Conservation (phyloP, 2,113 vertebrate genomes). For the Ciconia stormi region DNA sequence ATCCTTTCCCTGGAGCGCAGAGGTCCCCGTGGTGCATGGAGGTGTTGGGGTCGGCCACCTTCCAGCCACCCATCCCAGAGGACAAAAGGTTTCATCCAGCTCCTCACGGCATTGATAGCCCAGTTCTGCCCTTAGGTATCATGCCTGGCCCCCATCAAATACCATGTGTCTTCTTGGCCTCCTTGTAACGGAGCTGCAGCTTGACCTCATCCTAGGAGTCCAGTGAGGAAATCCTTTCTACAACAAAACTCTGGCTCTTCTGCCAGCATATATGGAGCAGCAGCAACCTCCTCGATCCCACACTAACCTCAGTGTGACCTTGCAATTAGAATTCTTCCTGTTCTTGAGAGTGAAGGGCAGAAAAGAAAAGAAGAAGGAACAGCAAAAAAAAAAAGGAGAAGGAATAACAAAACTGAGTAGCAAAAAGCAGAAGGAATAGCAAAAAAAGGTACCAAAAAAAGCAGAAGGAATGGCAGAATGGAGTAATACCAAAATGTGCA, state of each 20-base stretch:
- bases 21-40: neutral
- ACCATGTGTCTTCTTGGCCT: accelerated
- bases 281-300: neutral
- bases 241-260: neutral
- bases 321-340: neutral
- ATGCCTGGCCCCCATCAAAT: neutral
- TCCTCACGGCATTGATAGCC: neutral
- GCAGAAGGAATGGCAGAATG: conserved; percentile 15
- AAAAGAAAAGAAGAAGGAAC: neutral
- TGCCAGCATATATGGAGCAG: neutral
- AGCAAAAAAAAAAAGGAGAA: neutral
- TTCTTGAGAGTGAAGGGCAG: neutral
- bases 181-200: accelerated
- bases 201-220: neutral
- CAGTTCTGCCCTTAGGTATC: neutral
- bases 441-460: neutral
- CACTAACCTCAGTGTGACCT: neutral
- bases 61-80: neutral
- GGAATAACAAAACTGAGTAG: neutral
- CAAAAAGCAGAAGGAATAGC: conserved; percentile 47
- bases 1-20: neutral
- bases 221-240: neutral
- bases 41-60: neutral
- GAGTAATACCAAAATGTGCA: neutral
- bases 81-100: neutral